Evolutionary conservation across 2,888 invertebrate species (phyloP), one percentile per base, ranked within the genome.

Genomic region (Vanessa cardui): DNA sequence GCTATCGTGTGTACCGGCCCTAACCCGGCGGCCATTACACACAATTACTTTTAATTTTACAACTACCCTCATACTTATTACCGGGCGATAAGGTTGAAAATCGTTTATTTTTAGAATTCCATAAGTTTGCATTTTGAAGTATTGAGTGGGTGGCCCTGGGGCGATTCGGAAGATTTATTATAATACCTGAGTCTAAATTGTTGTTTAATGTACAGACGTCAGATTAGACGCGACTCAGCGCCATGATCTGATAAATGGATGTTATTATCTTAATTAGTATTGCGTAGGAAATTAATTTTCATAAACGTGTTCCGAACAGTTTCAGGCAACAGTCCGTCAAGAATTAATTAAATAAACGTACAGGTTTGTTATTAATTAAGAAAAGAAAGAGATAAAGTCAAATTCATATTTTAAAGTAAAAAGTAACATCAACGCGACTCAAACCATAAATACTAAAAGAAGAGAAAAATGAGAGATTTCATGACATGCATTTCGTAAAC

Each of bases 111-210:
- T 44, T 26, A 0, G 12, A 45, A 6, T 45, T 7, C 16, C 1
- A 15, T 31, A 49, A 33, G 33, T 31, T 69, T 69, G 69, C 64
- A 15, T 44, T 45, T 58, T 33, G 26, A 68, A 80, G 78, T 82
- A 82, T 81, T 77, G 83, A 81, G 82, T 77, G 79, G 82, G 80
- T 82, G 80, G 75, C 79, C 82, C 76, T 74, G 75, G 83, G 82
- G 86, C 84, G 80, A 83, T 86, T 82, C 76, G 66, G 83, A 84
- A 89, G 90, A 90, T 90, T 90, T 86, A 87, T 86, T 86, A 83
- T 89, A 82, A 86, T 88, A 88, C 89, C 90, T 88, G 89, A 79
- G 83, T 82, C 85, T 83, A 85, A 86, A 89, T 81, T 86, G 87
- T 86, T 88, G 87, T 87, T 89, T 87, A 88, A 88, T 87, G 84